phyloP scores from a whole-genome alignment of 2,888 invertebrate genomes.

The Cerastis leucographa region DNA sequence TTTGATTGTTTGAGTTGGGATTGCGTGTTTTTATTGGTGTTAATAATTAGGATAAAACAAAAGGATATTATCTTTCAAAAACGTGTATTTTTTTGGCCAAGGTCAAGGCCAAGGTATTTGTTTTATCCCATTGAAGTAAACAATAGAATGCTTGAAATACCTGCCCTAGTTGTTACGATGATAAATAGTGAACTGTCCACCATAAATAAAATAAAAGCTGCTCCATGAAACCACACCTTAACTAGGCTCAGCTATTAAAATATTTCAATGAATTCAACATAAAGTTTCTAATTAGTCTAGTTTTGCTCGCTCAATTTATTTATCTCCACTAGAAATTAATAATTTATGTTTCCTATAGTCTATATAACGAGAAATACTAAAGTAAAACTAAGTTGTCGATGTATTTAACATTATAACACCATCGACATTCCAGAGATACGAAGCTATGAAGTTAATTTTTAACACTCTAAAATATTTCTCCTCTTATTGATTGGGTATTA shows the following conservation, averaged over 20 bases:
- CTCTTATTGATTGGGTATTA: conserved; percentile 53
- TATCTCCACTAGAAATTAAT: conserved; percentile 49
- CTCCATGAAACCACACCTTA: conserved; percentile 38
- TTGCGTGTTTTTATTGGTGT: conserved; percentile 37
- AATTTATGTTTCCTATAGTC: conserved; percentile 54
- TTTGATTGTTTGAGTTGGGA: conserved; percentile 21
- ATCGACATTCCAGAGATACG: conserved; percentile 36
- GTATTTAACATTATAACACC: conserved; percentile 29
- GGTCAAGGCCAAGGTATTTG: background rate
- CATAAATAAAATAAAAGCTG: conserved; percentile 26
- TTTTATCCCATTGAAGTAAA: background rate
- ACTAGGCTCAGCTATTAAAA: conserved; percentile 72
- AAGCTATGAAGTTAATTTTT: conserved; percentile 41
- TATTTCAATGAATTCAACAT: conserved; percentile 80
- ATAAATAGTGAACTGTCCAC: background rate
- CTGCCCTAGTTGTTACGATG: background rate
- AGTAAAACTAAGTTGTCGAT: conserved; percentile 25
- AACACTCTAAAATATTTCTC: conserved; percentile 57
- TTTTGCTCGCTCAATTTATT: conserved; percentile 63
- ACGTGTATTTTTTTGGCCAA: background rate
- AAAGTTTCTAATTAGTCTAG: conserved; percentile 76
- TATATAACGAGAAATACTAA: conserved; percentile 23
- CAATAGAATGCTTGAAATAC: background rate
- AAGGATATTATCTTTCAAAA: background rate
- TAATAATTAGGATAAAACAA: background rate